These are phyloP conservation scores for Nothocercus nigrocapillus DNA, from an alignment of 2,113 vertebrate genomes.

Conservation along the genomic window DNA sequence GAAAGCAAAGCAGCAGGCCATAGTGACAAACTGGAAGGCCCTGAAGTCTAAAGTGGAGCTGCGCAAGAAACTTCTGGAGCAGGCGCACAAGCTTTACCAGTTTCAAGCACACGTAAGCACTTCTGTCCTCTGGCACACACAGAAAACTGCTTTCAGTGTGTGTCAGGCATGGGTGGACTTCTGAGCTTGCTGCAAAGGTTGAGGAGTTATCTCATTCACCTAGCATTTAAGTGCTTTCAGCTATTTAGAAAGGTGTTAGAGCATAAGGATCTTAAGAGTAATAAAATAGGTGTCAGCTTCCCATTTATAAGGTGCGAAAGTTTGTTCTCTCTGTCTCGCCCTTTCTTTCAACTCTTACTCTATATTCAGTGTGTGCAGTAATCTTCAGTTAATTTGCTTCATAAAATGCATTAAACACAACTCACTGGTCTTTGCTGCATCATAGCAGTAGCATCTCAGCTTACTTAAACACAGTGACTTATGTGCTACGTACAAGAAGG, in stretches of 20 bases:
- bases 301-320: not conserved
- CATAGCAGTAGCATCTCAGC: not conserved
- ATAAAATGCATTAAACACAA: not conserved
- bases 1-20: conserved; percentile 79
- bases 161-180: not conserved
- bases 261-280: not conserved
- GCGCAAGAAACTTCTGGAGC: conserved; percentile 78
- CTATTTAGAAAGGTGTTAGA: not conserved
- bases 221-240: not conserved
- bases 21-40: conserved; percentile 83
- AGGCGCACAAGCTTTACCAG: conserved; percentile 68
- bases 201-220: not conserved
- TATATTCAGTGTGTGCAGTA: not conserved
- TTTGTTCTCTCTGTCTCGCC: not conserved
- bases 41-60: conserved; percentile 74
- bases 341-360: not conserved
- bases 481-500: not conserved
- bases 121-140: accelerated
- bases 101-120: conserved; percentile 83
- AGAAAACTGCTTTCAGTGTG: not conserved
- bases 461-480: not conserved
- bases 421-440: not conserved
- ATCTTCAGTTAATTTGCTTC: not conserved
- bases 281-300: not conserved
- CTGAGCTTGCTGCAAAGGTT: not conserved